A percentile compares a stretch with the other conserved stretches of the same genome.
Conservation (phyloP, 1,140 invertebrate species). For the Archegozetes longisetosus region DNA sequence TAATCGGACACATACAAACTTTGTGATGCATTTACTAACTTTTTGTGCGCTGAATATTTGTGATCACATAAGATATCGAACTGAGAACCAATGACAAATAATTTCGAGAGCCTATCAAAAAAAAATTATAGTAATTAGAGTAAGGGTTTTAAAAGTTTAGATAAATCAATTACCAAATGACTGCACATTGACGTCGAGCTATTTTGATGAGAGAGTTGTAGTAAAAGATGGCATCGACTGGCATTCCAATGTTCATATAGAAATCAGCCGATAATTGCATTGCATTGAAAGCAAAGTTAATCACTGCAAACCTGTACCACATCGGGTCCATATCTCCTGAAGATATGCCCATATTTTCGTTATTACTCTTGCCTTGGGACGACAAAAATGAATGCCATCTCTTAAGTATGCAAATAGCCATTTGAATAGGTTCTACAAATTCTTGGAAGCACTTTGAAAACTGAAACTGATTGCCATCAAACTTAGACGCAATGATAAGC, state of each 20-base stretch:
- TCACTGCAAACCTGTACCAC: conserved; percentile 10
- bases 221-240: neutral
- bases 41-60: neutral
- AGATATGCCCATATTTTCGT: neutral
- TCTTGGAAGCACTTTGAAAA: neutral
- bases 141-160: neutral
- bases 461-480: conserved; percentile 1
- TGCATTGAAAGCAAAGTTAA: neutral
- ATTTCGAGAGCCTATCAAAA: neutral
- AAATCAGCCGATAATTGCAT: neutral
- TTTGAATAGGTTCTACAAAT: conserved; percentile 13
- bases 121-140: neutral
- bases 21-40: neutral
- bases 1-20: neutral
- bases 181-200: neutral
- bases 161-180: conserved; percentile 5
- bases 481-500: conserved; percentile 5
- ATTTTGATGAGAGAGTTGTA: conserved; percentile 1
- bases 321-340: neutral
- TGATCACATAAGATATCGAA: neutral
- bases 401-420: conserved; percentile 7
- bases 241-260: neutral
- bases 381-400: conserved; percentile 1
- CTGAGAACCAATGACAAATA: neutral
- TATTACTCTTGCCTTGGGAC: neutral